phyloP scores from a whole-genome alignment of 2,797 vertebrate genomes.

The Lacerta bilineata region DNA sequence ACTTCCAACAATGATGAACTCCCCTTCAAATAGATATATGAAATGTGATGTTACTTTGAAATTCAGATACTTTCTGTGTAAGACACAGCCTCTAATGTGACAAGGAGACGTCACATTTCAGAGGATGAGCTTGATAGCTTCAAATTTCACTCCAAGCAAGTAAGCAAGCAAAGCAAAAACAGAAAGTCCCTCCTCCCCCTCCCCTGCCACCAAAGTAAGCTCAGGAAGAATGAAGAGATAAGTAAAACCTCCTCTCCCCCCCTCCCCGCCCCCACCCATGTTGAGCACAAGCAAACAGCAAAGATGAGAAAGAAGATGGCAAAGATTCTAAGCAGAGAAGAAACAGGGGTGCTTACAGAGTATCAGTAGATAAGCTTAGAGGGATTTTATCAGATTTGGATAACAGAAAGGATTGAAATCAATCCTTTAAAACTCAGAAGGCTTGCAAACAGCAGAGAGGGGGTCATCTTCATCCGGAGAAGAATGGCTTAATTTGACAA shows the following conservation, averaged over 20 bases:
- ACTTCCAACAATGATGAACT: slow-evolving; percentile 28
- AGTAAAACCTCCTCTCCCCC: background rate
- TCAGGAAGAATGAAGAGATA: slow-evolving; percentile 7
- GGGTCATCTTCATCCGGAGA: slow-evolving; percentile 40
- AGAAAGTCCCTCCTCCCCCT: too few species aligned
- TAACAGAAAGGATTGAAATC: slow-evolving; percentile 62
- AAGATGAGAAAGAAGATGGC: slow-evolving; percentile 49
- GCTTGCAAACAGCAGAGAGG: slow-evolving; percentile 26
- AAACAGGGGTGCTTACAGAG: slow-evolving; percentile 61
- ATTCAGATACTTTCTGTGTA: slow-evolving; percentile 37
- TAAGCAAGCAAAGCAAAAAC: slow-evolving; percentile 38
- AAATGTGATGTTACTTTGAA: slow-evolving; percentile 33
- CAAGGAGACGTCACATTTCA: slow-evolving; percentile 29
- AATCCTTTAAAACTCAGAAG: slow-evolving; percentile 53
- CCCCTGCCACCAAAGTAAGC: background rate
- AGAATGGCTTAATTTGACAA: slow-evolving; percentile 51
- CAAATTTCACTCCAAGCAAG: slow-evolving; percentile 20
- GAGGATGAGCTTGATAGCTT: slow-evolving; percentile 12
- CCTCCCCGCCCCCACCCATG: background rate
- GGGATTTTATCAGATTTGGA: slow-evolving; percentile 70
- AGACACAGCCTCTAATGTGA: slow-evolving; percentile 37
- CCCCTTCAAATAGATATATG: slow-evolving; percentile 40
- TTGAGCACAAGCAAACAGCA: slow-evolving; percentile 22
- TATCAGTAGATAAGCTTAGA: slow-evolving; percentile 64
- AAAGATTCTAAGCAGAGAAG: slow-evolving; percentile 52